Base-by-base conservation (phyloP, 2,888 invertebrate species). In the Parochlus steinenii region DNA sequence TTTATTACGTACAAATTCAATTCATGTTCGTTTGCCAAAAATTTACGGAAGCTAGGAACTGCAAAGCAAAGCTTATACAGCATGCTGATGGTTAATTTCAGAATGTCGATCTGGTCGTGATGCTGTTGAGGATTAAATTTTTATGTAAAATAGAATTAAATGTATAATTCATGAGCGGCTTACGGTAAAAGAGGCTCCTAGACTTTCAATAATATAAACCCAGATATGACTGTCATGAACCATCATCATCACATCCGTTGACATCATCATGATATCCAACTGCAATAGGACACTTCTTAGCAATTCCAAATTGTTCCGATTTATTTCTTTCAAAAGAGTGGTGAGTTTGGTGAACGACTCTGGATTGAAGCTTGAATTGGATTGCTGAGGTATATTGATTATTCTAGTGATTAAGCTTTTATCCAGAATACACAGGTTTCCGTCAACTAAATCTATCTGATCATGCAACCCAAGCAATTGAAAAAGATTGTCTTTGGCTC, bases 161-260 rank as follows among this genome's bases (percentile, higher is more conserved):
- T 10, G 34, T 20, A 28, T n/a, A 8, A 11, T 11, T 17, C 27
- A 34, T 28, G 2, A n/a, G n/a, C n/a, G n/a, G n/a, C n/a, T n/a
- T n/a, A n/a, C n/a, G n/a, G n/a, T n/a, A n/a, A n/a, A n/a, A n/a
- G n/a, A n/a, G n/a, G n/a, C n/a, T n/a, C 28, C 34, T 3, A 28
- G 14, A n/a, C 14, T 6, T 5, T 15, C 22, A 15, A 28, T 15
- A 20, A 34, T 22, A 15, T 20, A 34, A 3, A 28, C 11, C 34
- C 34, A 34, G 7, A 34, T 5, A 15, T 34, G 27, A n/a, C 28
- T 28, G 16, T 34, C 28, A 8, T 34, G 34, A 7, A 28, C 14
- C 16, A 16, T 2, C 3, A n/a, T 3, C 10, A 20, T 20, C 14
- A 28, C 5, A 5, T 20, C 4, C 11, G 8, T 12, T 2, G 34